These are phyloP conservation scores for Lysandra bellargus DNA, from an alignment of 2,888 invertebrate genomes.

Conservation along the genomic window DNA sequence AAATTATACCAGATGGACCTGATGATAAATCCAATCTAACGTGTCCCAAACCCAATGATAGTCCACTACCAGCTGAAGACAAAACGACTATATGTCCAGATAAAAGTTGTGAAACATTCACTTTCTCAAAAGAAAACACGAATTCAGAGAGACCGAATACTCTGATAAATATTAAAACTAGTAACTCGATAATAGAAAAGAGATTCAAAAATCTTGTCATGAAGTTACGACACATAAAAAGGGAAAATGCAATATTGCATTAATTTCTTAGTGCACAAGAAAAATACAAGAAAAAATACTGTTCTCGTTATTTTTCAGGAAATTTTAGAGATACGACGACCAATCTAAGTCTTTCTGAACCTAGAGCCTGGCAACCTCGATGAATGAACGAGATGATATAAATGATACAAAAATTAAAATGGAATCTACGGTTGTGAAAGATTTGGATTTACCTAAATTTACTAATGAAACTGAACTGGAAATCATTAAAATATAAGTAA, in stretches of 20 bases:
- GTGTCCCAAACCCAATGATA: constrained; percentile 50
- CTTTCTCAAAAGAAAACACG: not conserved
- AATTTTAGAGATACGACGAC: constrained; percentile 46
- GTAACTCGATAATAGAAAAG: constrained; percentile 47
- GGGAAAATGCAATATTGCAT: constrained; percentile 59
- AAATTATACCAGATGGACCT: constrained; percentile 50
- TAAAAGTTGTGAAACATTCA: constrained; percentile 41
- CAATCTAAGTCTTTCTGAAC: constrained; percentile 57
- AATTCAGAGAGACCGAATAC: constrained; percentile 40
- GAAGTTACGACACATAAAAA: constrained; percentile 67
- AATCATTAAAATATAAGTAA: constrained; percentile 15
- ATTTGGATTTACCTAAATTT: constrained; percentile 56
- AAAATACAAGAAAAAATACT: constrained; percentile 45
- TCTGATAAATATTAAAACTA: constrained; percentile 43
- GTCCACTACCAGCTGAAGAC: constrained; percentile 24
- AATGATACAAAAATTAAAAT: constrained; percentile 58
- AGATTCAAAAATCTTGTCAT: constrained; percentile 62
- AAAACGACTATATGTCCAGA: constrained; percentile 45
- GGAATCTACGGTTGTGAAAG: constrained; percentile 57
- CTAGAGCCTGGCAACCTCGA: constrained; percentile 53
- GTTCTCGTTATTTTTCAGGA: constrained; percentile 40
- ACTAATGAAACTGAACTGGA: constrained; percentile 59
- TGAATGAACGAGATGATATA: constrained; percentile 48
- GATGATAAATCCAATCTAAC: constrained; percentile 57
- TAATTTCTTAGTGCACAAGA: constrained; percentile 57